Conservation (phyloP, 2,888 invertebrate species). For the Euclidia mi region DNA sequence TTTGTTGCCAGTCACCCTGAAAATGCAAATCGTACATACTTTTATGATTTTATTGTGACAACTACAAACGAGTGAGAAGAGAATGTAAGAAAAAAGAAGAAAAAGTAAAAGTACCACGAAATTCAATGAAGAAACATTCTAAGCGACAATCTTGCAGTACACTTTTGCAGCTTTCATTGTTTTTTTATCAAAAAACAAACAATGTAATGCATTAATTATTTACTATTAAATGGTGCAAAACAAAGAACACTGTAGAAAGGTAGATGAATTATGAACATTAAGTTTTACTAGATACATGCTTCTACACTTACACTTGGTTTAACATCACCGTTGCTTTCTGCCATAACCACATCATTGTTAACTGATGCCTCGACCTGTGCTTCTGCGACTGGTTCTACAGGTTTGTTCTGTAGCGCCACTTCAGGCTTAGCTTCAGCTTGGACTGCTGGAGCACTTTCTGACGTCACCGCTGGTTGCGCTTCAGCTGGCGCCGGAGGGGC, state of each 20-base stretch:
- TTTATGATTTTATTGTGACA: not conserved
- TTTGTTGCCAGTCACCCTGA: slow-evolving; percentile 79
- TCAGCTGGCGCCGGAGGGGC: slow-evolving; percentile 12
- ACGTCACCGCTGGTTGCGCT: slow-evolving; percentile 24
- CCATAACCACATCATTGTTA: slow-evolving; percentile 12
- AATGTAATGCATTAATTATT: too few relatives aligned
- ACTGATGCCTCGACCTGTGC: slow-evolving; percentile 23
- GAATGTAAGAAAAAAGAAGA: too few relatives aligned
- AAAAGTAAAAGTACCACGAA: too few relatives aligned
- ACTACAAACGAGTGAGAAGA: too few relatives aligned
- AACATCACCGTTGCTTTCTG: slow-evolving; percentile 8
- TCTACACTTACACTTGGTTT: slow-evolving; percentile 34
- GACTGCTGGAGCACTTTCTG: slow-evolving; percentile 23
- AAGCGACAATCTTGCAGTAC: too few relatives aligned
- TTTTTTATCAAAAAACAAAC: too few relatives aligned
- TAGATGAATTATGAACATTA: not conserved
- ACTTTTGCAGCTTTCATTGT: too few relatives aligned
- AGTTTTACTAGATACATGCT: not conserved
- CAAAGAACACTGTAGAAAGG: too few relatives aligned
- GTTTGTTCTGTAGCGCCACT: slow-evolving; percentile 15
- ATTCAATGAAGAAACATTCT: too few relatives aligned
- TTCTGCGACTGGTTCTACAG: slow-evolving; percentile 16
- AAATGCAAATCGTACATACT: not conserved
- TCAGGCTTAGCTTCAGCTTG: slow-evolving; percentile 16
- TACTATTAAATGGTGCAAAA: too few relatives aligned